Percentiles rank a stretch among this genome's conserved stretches.
Conservation (phyloP, 2,888 invertebrate genomes). For the Sminthurides aquaticus region DNA sequence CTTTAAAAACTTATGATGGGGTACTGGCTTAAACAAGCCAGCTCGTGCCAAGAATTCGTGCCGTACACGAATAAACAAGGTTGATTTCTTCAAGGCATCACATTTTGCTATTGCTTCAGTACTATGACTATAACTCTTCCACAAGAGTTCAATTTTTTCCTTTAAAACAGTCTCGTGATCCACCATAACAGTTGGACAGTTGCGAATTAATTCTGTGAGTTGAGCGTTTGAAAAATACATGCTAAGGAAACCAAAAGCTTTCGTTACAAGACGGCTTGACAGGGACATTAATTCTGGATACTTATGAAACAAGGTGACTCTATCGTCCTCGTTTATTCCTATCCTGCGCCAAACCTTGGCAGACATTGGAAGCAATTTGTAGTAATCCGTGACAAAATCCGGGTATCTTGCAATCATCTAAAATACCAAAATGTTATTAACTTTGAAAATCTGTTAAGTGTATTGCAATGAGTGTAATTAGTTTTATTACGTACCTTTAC, state of each 20-base stretch:
- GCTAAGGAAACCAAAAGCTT: conserved; percentile 25
- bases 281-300: conserved; percentile 27
- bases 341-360: conserved; percentile 20
- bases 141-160: conserved; percentile 31
- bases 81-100: conserved; percentile 21
- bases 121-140: conserved; percentile 32
- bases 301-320: conserved; percentile 17
- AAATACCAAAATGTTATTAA: too few relatives aligned
- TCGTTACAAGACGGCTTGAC: conserved; percentile 7
- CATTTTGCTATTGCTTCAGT: conserved; percentile 26
- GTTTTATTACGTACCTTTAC: conserved; percentile 11
- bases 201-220: conserved; percentile 22
- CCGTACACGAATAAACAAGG: conserved; percentile 27
- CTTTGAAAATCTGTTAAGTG: too few relatives aligned
- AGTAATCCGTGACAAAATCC: conserved; percentile 13
- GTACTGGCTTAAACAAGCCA: conserved; percentile 33
- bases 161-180: conserved; percentile 6
- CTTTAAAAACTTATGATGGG: conserved; percentile 33
- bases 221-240: conserved; percentile 30
- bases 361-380: conserved; percentile 1
- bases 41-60: conserved; percentile 38
- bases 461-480: too few relatives aligned
- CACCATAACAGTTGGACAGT: conserved; percentile 23
- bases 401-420: conserved; percentile 35
- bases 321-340: conserved; percentile 26